These are phyloP conservation scores for Rhinogobio ventralis DNA, from an alignment of 2,797 vertebrate genomes.

Conservation along the genomic window DNA sequence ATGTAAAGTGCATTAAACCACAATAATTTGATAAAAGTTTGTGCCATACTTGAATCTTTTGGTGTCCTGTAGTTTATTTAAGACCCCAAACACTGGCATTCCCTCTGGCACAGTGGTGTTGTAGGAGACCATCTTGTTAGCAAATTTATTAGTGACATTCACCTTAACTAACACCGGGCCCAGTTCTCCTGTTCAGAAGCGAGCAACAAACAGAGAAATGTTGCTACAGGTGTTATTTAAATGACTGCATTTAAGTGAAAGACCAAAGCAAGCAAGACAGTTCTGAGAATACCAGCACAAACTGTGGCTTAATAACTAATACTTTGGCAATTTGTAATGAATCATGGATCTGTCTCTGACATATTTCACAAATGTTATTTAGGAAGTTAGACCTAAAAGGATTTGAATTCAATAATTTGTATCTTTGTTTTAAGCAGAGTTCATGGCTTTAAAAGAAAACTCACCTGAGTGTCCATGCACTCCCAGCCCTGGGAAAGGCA, in stretches of 20 bases:
- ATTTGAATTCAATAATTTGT: background rate
- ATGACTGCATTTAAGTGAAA: background rate
- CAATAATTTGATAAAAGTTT: background rate
- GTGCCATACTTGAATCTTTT: constrained; percentile 63
- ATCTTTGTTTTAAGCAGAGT: background rate
- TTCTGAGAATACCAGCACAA: background rate
- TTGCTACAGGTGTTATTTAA: background rate
- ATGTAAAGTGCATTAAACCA: background rate
- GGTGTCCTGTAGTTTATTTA: constrained; percentile 69
- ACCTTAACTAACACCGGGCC: constrained; percentile 61
- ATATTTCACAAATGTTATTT: background rate
- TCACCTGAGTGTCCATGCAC: constrained; percentile 48
- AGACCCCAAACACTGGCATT: constrained; percentile 70
- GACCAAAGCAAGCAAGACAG: background rate
- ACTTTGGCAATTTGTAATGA: background rate
- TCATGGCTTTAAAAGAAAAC: background rate
- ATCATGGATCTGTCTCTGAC: background rate
- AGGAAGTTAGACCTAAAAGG: background rate
- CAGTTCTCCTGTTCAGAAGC: constrained; percentile 7
- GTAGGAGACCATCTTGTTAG: constrained; percentile 56
- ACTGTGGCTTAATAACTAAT: background rate
- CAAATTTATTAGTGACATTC: constrained; percentile 66
- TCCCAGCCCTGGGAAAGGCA: constrained; percentile 52
- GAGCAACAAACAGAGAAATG: background rate
- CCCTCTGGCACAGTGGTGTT: constrained; percentile 61